A percentile compares a stretch with the other conserved stretches of the same genome.
phyloP scores from a whole-genome alignment of 2,888 invertebrate species.

The Pristionchus exspectatus region DNA sequence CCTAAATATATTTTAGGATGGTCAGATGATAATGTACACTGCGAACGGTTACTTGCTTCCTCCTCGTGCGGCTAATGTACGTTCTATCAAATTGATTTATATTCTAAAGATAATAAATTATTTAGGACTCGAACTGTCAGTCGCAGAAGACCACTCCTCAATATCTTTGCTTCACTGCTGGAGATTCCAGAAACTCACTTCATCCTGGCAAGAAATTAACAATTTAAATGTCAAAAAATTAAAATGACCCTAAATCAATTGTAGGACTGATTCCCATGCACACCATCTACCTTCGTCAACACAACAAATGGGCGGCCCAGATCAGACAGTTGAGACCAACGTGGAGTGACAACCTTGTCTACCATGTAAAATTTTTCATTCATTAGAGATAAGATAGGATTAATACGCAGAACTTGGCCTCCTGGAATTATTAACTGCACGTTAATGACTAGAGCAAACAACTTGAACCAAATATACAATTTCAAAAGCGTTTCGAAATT shows the following conservation, averaged over 20 bases:
- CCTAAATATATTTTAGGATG: conserved; percentile 54
- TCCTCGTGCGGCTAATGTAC: conserved; percentile 61
- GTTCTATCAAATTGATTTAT: background rate
- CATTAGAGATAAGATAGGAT: too few species aligned
- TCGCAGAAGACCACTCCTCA: conserved; percentile 59
- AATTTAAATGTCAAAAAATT: background rate
- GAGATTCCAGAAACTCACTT: conserved; percentile 71
- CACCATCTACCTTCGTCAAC: conserved; percentile 70
- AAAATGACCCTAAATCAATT: background rate
- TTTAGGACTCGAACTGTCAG: conserved; percentile 65
- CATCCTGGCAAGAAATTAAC: conserved; percentile 62
- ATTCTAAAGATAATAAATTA: too few species aligned
- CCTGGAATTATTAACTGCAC: too few species aligned
- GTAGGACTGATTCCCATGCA: conserved; percentile 65
- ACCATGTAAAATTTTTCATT: conserved; percentile 6
- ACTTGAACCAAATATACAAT: too few species aligned
- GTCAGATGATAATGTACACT: conserved; percentile 59
- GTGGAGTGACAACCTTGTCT: conserved; percentile 65
- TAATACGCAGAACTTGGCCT: too few species aligned
- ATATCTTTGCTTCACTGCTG: conserved; percentile 64
- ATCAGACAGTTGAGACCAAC: conserved; percentile 57
- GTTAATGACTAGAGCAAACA: too few species aligned
- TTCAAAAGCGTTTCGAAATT: too few species aligned
- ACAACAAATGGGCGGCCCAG: conserved; percentile 70
- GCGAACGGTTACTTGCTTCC: conserved; percentile 62